phyloP scores from a whole-genome alignment of 2,113 vertebrate species.

The Poicephalus meyeri region DNA sequence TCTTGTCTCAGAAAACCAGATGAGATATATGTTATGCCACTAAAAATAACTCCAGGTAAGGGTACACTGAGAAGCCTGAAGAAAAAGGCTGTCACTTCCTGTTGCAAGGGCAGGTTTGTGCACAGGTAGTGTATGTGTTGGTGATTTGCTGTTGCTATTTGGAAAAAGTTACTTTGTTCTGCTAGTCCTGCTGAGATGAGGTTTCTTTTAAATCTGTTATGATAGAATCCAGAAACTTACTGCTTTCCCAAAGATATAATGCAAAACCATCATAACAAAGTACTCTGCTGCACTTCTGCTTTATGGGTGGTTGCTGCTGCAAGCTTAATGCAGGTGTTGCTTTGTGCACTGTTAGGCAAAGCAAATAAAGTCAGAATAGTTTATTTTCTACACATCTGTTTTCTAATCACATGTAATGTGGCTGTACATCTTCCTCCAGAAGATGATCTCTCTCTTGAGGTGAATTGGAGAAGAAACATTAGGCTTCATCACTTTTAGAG shows the following conservation, averaged over 20 bases:
- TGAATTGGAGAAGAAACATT: background rate
- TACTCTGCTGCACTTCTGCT: background rate
- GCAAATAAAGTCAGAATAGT: background rate
- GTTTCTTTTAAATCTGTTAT: background rate
- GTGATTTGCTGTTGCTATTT: background rate
- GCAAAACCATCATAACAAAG: background rate
- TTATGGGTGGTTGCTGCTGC: background rate
- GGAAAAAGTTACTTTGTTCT: background rate
- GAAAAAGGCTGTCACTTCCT: background rate
- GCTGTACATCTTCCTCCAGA: background rate
- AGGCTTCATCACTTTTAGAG: background rate
- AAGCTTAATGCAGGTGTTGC: background rate
- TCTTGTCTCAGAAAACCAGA: background rate
- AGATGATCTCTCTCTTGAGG: background rate
- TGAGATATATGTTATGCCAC: background rate
- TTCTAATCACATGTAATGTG: background rate
- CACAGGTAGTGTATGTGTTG: rapidly evolving
- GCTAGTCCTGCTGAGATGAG: background rate
- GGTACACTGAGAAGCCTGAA: background rate
- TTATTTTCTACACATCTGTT: background rate
- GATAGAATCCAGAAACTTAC: background rate
- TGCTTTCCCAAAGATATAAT: background rate
- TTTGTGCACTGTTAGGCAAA: background rate
- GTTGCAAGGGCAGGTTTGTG: background rate
- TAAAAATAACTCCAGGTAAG: background rate